Evolutionary conservation across 1,140 invertebrate genomes (phyloP).

Genomic region (Acromyrmex heyeri): DNA sequence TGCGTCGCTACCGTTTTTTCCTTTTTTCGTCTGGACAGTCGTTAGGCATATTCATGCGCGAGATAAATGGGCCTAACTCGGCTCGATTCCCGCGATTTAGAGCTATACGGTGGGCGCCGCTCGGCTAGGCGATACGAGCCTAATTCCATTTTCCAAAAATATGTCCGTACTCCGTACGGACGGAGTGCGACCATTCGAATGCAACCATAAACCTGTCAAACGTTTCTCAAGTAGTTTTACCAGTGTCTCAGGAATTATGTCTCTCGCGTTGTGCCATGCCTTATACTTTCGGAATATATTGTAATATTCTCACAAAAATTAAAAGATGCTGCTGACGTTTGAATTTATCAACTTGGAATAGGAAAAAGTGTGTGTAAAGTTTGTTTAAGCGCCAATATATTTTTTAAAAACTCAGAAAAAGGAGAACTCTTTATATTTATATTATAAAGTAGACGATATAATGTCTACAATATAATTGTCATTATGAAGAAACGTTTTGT

Average conservation of each 20-base stretch:
- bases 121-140: neutral
- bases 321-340: neutral
- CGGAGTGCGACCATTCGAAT: neutral
- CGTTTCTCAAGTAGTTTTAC: neutral
- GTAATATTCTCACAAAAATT: neutral
- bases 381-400: neutral
- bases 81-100: conserved; percentile 50
- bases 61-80: conserved; percentile 58
- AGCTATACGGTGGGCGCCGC: neutral
- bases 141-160: conserved; percentile 53
- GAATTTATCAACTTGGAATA: neutral
- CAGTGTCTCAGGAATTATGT: neutral
- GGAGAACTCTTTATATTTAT: no score
- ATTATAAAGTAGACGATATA: conserved; percentile 1
- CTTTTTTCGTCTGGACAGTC: conserved; percentile 18
- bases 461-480: conserved; percentile 26
- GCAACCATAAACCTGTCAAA: neutral
- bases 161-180: neutral
- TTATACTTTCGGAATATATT: neutral
- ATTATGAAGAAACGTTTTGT: conserved; percentile 36
- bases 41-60: conserved; percentile 51
- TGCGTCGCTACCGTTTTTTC: conserved; percentile 54
- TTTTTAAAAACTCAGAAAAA: neutral
- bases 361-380: neutral
- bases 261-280: neutral